Base-by-base conservation (phyloP, 2,113 vertebrate genomes). In the Cynoglossus semilaevis region DNA sequence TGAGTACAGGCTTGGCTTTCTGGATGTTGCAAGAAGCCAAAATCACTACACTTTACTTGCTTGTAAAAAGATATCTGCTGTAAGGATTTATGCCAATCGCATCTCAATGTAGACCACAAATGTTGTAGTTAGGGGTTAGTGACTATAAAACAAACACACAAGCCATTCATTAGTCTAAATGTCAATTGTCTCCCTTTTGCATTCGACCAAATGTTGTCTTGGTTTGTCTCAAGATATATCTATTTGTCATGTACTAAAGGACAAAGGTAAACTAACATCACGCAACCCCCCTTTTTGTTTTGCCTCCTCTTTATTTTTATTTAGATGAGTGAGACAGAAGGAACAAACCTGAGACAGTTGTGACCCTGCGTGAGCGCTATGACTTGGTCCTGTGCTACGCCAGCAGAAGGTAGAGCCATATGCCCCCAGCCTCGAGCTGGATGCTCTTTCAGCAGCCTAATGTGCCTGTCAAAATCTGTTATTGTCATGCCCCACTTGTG, bases 391-490 rank as follows among this genome's bases (percentile, higher is more conserved):
- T 73, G 67, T 91, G 88, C 90, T 81, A 91, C 81, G 90, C 90
- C 91, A 89, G 90, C 93, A 97, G 93, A 96, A 93, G 92, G 93
- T 87, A 91, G 89, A 82, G 90, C 92, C 94, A 94, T 93, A 94
- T 93, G 94, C 93, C 93, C 87, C 85, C 72, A 93, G 92, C 93
- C 91, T 84, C 83, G 81, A 91, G 90, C 93, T 88, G 79, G 88
- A 94, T 96, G 94, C 91, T 95, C 95, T 97, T 96, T 96, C 92
- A 91, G 80, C 76, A 89, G 92, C 88, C 92, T 94, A 95, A 95
- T 95, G 92, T 94, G 93, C 92, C 92, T 95, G 94, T 98, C 95
- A 95, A 88, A 93, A 93, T 88, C 89, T 77, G 86, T 96, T 97
- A 95, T 74, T 88, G 87, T 97, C 94, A 96, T 61, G 75, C 48